These are phyloP conservation scores for Ataeniobius toweri DNA, from an alignment of 2,797 vertebrate species.

Conservation along the genomic window DNA sequence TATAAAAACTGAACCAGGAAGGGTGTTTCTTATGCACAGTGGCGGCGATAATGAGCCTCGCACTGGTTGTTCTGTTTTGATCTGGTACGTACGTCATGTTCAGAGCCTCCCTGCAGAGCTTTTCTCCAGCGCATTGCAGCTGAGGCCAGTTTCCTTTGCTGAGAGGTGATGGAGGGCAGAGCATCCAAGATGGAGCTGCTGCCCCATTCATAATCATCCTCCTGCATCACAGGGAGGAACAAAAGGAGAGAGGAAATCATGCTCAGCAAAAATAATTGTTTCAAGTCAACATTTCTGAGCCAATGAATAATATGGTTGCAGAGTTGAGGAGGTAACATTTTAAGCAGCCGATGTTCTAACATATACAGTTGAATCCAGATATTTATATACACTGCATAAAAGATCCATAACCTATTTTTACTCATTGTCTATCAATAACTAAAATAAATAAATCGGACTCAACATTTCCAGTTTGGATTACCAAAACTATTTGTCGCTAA, in stretches of 20 bases:
- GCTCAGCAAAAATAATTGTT: background rate
- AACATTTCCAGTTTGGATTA: too few relatives aligned
- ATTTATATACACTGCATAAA: too few relatives aligned
- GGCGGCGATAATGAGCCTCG: too few relatives aligned
- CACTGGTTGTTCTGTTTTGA: background rate
- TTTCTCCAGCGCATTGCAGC: constrained; percentile 96
- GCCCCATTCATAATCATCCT: constrained; percentile 97
- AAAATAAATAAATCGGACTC: too few relatives aligned
- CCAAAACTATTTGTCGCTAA: too few relatives aligned
- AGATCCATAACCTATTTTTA: too few relatives aligned
- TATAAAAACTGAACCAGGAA: background rate
- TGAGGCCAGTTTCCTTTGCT: constrained; percentile 89
- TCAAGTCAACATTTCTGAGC: background rate
- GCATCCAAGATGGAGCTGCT: constrained; percentile 88
- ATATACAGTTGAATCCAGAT: background rate
- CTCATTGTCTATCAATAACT: too few relatives aligned
- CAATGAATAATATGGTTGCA: background rate
- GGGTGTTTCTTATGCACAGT: background rate
- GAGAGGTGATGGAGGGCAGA: constrained; percentile 85
- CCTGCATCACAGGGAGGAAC: constrained; percentile 75
- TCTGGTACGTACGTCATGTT: constrained; percentile 56
- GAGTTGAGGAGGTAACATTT: background rate
- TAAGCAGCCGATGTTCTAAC: background rate
- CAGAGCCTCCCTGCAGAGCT: constrained; percentile 79
- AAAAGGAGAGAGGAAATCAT: background rate